Evolutionary conservation across 2,797 vertebrate genomes (phyloP).

Genomic region (Sebastes vulpes): DNA sequence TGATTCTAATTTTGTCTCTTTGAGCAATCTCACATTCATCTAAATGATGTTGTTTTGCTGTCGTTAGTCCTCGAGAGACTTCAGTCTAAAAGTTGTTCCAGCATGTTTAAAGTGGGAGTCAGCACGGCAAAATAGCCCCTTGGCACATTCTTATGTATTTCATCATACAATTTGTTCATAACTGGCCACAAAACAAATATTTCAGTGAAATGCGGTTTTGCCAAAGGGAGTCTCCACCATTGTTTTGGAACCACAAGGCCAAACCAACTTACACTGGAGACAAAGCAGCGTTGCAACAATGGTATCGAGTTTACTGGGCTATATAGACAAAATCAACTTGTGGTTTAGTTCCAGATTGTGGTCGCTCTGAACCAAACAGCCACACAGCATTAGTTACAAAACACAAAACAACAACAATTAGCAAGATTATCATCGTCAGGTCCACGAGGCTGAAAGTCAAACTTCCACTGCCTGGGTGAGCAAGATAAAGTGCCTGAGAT

Average conservation of each 20-base stretch:
- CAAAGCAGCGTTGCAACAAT: conserved; percentile 65
- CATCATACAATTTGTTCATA: conserved; percentile 73
- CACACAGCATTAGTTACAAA: conserved; percentile 44
- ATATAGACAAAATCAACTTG: conserved; percentile 67
- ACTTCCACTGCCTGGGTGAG: neutral
- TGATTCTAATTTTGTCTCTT: neutral
- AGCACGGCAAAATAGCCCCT: conserved; percentile 22
- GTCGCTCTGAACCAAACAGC: conserved; percentile 44
- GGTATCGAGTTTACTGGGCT: conserved; percentile 57
- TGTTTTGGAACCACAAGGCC: conserved; percentile 73
- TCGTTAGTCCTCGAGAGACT: conserved; percentile 18
- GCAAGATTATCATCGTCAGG: conserved; percentile 29
- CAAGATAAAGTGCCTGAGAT: neutral
- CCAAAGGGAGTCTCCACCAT: conserved; percentile 65
- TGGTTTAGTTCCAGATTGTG: conserved; percentile 51
- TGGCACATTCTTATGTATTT: conserved; percentile 64
- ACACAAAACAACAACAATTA: conserved; percentile 50
- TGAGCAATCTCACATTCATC: neutral
- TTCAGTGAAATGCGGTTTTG: conserved; percentile 72
- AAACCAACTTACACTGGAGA: conserved; percentile 65
- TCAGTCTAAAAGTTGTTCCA: conserved; percentile 22
- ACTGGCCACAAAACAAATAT: conserved; percentile 74
- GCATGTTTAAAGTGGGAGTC: conserved; percentile 50
- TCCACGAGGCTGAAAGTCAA: conserved; percentile 9
- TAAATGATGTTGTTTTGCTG: neutral